phyloP scores from a whole-genome alignment of 2,888 invertebrate species.

The Coelinius sp. region DNA sequence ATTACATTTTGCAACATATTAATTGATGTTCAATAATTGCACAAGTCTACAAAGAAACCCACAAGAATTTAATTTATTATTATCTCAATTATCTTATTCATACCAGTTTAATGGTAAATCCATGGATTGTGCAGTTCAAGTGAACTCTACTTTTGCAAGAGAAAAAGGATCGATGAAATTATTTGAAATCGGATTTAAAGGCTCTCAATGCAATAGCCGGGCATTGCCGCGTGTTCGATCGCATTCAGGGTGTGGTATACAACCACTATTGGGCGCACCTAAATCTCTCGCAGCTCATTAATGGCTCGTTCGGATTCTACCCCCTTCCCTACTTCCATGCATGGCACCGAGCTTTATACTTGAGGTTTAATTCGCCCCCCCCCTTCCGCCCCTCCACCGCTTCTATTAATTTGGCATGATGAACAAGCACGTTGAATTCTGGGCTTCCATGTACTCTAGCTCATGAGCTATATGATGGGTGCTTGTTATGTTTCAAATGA shows the following conservation, averaged over 20 bases:
- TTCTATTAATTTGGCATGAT: conserved; percentile 68
- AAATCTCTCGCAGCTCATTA: conserved; percentile 60
- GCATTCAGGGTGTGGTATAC: conserved; percentile 33
- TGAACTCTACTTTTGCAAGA: not conserved
- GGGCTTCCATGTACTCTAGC: not conserved
- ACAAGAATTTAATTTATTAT: not conserved
- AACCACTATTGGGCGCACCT: conserved; percentile 36
- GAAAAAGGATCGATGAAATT: conserved; percentile 7
- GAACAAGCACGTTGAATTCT: conserved; percentile 52
- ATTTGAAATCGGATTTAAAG: conserved; percentile 24
- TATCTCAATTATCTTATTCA: not conserved
- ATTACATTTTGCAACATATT: too few species aligned
- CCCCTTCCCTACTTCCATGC: conserved; percentile 32
- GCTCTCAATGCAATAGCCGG: conserved; percentile 31
- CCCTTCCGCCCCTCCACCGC: conserved; percentile 53
- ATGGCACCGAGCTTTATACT: conserved; percentile 61
- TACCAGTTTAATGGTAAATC: not conserved
- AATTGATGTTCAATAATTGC: too few species aligned
- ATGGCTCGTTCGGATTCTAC: conserved; percentile 43
- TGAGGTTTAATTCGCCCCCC: conserved; percentile 64
- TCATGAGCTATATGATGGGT: too few species aligned
- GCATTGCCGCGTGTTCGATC: conserved; percentile 51
- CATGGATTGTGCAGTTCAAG: not conserved
- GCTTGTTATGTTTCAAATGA: too few species aligned
- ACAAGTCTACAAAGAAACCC: not conserved